Evolutionary conservation across 2,888 invertebrate genomes (phyloP).

Genomic region (Parnassius glacialis): DNA sequence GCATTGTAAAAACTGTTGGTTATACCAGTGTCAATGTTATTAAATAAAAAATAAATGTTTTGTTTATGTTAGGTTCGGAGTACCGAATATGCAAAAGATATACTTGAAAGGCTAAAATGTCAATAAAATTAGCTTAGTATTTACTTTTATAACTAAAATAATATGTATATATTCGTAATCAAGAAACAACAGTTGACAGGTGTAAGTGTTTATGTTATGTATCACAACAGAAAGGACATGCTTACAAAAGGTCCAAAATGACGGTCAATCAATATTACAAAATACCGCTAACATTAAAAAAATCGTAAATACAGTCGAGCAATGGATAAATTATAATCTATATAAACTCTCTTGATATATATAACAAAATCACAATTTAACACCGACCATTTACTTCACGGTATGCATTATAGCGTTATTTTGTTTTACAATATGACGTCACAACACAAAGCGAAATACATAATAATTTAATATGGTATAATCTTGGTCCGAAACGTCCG

Average conservation of each 20-base stretch:
- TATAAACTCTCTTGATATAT: slow-evolving; percentile 9
- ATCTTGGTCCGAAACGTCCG: slow-evolving; percentile 28
- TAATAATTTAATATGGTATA: slow-evolving; percentile 1
- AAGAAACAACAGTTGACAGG: background rate
- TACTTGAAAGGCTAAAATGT: background rate
- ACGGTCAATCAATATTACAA: background rate
- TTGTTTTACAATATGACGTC: slow-evolving; percentile 2
- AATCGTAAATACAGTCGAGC: slow-evolving; percentile 16
- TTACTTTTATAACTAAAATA: background rate
- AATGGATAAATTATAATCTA: slow-evolving; percentile 1
- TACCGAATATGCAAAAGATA: background rate
- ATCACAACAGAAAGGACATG: slow-evolving; percentile 9
- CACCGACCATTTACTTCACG: background rate
- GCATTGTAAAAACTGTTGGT: too few species aligned
- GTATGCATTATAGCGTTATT: background rate
- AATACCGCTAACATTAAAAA: slow-evolving; percentile 10
- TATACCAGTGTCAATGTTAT: too few species aligned
- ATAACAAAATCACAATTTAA: slow-evolving; percentile 21
- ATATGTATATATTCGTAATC: background rate
- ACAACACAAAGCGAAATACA: slow-evolving; percentile 20
- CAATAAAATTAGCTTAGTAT: background rate
- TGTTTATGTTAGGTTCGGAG: too few species aligned
- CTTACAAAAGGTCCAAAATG: background rate
- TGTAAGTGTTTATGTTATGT: background rate
- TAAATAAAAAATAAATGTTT: too few species aligned